A percentile compares a stretch with the other conserved stretches of the same genome.
Conservation (phyloP, 2,113 vertebrate genomes). For the Glaucidium brasilianum region DNA sequence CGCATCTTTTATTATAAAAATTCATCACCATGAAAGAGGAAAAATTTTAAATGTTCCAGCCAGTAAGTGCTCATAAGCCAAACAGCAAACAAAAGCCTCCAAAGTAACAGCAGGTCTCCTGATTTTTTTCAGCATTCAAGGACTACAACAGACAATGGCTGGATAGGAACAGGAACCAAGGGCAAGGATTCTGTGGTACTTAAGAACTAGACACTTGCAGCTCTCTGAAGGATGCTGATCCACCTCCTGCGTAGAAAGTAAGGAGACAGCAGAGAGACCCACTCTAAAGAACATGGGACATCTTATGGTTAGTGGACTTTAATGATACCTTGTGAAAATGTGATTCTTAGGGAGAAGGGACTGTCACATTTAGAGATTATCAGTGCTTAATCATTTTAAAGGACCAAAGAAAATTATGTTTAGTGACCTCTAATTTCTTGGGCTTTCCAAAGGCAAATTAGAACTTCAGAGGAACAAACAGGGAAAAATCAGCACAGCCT, state of each 20-base stretch:
- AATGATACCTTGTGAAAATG: not conserved
- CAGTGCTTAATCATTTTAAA: not conserved
- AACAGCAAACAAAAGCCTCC: conserved; percentile 17
- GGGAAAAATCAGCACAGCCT: not conserved
- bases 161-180: not conserved
- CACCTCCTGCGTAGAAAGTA: not conserved
- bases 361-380: not conserved
- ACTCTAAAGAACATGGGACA: not conserved
- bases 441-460: not conserved
- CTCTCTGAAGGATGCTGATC: not conserved
- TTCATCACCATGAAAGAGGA: not conserved
- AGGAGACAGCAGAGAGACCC: not conserved
- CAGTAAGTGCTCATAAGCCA: conserved; percentile 6
- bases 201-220: not conserved
- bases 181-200: not conserved
- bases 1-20: not conserved
- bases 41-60: conserved; percentile 13
- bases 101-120: conserved; percentile 28
- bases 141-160: conserved; percentile 27
- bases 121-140: not conserved
- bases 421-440: not conserved
- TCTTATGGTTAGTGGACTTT: not conserved
- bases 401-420: not conserved
- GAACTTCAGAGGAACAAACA: not conserved
- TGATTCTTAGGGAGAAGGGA: not conserved